Conservation (phyloP, 2,888 invertebrate species). For the Carcina quercana region DNA sequence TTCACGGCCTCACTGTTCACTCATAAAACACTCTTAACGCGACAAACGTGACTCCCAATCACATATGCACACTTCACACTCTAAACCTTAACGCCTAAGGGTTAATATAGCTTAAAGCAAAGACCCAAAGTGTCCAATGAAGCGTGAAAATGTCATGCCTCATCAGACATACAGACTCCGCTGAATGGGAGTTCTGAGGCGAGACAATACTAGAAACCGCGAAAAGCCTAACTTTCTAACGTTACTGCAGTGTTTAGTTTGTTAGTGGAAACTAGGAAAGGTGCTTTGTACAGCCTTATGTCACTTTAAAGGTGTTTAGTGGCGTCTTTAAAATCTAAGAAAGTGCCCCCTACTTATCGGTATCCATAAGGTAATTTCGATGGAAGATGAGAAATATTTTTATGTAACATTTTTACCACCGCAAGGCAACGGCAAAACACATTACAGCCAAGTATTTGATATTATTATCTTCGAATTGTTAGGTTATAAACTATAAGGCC, state of each 20-base stretch:
- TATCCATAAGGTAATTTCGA: no score
- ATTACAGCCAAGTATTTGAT: no score
- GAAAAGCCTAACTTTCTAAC: constrained; percentile 54
- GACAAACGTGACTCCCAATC: constrained; percentile 24
- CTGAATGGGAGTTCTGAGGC: constrained; percentile 40
- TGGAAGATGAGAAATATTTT: no score
- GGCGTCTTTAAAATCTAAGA: no score
- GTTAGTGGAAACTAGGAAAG: neutral
- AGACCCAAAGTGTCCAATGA: constrained; percentile 27
- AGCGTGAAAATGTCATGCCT: constrained; percentile 40
- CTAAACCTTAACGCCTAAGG: constrained; percentile 11
- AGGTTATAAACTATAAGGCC: no score
- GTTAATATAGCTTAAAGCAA: constrained; percentile 10
- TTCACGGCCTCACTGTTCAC: constrained; percentile 48
- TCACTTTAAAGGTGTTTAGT: no score
- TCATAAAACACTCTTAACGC: constrained; percentile 50
- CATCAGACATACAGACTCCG: constrained; percentile 44
- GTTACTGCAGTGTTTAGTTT: constrained; percentile 13
- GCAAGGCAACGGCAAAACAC: no score
- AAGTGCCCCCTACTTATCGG: no score
- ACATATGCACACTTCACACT: constrained; percentile 2
- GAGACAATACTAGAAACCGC: constrained; percentile 35
- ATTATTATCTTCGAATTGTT: no score
- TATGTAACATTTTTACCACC: no score
- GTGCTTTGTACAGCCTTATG: neutral